Conservation (phyloP, 2,113 vertebrate genomes). For the Trachemys scripta region DNA sequence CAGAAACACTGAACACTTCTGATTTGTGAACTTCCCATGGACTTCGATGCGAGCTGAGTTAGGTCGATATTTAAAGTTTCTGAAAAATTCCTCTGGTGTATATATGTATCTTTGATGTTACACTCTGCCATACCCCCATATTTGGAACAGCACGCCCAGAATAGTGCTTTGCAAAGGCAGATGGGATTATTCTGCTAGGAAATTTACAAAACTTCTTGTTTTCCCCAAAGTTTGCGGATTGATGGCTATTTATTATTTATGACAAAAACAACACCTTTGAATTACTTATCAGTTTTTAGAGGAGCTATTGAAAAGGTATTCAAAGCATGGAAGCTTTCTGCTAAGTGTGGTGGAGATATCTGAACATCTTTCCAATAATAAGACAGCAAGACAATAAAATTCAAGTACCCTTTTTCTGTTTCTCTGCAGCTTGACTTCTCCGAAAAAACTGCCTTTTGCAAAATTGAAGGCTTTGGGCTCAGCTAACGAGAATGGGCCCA, state of each 20-base stretch:
- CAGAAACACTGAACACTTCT: not conserved
- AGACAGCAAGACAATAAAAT: not conserved
- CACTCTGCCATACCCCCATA: accelerated
- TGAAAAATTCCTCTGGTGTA: not conserved
- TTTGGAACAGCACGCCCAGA: not conserved
- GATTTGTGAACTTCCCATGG: not conserved
- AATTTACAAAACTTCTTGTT: not conserved
- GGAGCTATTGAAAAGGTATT: not conserved
- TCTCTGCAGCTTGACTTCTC: not conserved
- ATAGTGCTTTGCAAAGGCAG: not conserved
- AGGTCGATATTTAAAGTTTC: not conserved
- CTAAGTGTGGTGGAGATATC: not conserved
- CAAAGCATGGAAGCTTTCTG: not conserved
- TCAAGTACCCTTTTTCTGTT: not conserved
- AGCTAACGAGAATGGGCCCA: not conserved
- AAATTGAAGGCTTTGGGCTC: not conserved
- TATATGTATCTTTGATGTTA: not conserved
- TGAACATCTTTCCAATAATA: not conserved
- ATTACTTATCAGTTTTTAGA: not conserved
- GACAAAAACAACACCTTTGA: conserved; percentile 11
- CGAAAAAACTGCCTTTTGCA: not conserved
- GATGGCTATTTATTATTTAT: not conserved
- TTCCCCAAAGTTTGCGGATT: not conserved
- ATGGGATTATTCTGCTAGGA: not conserved
- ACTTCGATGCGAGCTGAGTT: not conserved